A percentile compares a stretch with the other conserved stretches of the same genome.
phyloP scores from a whole-genome alignment of 2,797 vertebrate genomes.

The Rhinatrema bivittatum region DNA sequence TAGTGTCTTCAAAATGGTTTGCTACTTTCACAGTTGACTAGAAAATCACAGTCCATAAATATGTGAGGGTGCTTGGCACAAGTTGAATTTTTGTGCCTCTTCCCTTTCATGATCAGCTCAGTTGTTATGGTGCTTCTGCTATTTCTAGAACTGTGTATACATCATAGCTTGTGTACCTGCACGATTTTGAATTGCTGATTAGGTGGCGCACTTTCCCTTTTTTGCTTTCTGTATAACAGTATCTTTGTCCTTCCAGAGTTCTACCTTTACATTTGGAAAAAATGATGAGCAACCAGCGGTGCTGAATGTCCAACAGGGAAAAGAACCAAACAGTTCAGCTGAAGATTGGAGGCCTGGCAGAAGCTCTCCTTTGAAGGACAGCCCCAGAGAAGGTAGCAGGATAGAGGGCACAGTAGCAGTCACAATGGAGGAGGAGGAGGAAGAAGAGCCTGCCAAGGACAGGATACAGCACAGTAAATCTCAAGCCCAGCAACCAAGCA shows the following conservation, averaged over 20 bases:
- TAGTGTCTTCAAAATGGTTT: too few relatives aligned
- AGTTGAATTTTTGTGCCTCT: too few relatives aligned
- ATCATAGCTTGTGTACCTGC: too few relatives aligned
- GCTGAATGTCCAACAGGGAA: slow-evolving; percentile 51
- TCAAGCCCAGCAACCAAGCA: slow-evolving; percentile 70
- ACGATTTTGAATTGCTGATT: too few relatives aligned
- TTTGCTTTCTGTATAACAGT: neutral
- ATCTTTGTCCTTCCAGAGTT: slow-evolving; percentile 54
- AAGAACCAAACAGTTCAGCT: slow-evolving; percentile 58
- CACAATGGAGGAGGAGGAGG: slow-evolving; percentile 49
- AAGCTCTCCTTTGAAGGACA: slow-evolving; percentile 49
- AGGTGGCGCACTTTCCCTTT: neutral
- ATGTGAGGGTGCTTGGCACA: too few relatives aligned
- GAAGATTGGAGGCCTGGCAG: slow-evolving; percentile 53
- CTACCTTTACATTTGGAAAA: slow-evolving; percentile 49
- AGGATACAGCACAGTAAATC: slow-evolving; percentile 52
- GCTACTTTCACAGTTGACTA: too few relatives aligned
- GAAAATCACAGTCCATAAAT: too few relatives aligned
- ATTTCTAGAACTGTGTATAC: too few relatives aligned
- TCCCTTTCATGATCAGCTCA: too few relatives aligned
- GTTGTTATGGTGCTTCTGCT: too few relatives aligned
- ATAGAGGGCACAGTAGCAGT: slow-evolving; percentile 42
- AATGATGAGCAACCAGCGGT: slow-evolving; percentile 48
- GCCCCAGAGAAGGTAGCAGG: slow-evolving; percentile 45
- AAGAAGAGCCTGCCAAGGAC: slow-evolving; percentile 53